Conservation (phyloP, 2,113 vertebrate species). For the Paralichthys olivaceus region DNA sequence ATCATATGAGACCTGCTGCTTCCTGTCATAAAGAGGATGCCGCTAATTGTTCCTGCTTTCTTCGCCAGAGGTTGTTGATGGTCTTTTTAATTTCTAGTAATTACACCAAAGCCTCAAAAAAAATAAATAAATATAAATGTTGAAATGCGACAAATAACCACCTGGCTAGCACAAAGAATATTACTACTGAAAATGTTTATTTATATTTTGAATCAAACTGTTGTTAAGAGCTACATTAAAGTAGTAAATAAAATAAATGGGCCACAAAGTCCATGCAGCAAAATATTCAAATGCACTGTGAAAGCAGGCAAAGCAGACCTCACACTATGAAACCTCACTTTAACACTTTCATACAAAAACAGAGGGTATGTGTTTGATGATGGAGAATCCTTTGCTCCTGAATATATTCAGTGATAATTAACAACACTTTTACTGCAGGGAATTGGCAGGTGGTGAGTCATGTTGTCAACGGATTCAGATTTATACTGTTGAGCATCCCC, state of each 20-base stretch:
- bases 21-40: slow-evolving; percentile 23
- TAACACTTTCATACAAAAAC: slow-evolving; percentile 14
- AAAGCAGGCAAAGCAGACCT: neutral
- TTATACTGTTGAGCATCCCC: neutral
- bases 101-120: neutral
- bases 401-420: slow-evolving; percentile 35
- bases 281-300: neutral
- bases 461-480: neutral
- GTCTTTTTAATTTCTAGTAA: neutral
- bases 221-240: too few relatives aligned
- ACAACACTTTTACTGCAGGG: neutral
- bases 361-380: neutral
- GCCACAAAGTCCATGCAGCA: too few relatives aligned
- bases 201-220: neutral
- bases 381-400: neutral
- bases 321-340: neutral
- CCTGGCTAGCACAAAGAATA: too few relatives aligned
- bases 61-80: neutral
- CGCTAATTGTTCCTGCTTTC: slow-evolving; percentile 34
- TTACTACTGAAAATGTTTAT: too few relatives aligned
- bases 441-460: neutral
- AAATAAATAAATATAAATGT: neutral
- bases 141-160: too few relatives aligned
- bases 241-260: too few relatives aligned
- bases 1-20: slow-evolving; percentile 17